Evolutionary conservation across 2,888 invertebrate species (phyloP).

Genomic region (Cordylochernes scorpioides): DNA sequence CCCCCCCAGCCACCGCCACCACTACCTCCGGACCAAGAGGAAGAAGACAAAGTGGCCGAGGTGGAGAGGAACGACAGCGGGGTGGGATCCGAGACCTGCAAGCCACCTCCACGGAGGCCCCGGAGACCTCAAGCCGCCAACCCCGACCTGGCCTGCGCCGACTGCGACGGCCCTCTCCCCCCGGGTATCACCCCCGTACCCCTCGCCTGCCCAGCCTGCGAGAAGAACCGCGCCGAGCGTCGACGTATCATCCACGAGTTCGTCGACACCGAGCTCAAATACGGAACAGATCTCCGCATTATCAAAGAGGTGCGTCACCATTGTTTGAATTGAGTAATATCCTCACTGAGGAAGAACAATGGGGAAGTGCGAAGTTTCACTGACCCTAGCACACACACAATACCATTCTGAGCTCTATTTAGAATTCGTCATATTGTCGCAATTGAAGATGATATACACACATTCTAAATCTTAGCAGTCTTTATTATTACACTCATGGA

Average conservation of each 20-base stretch:
- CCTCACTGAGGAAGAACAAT: no score
- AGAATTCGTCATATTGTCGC: no score
- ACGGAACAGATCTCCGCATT: conserved; percentile 69
- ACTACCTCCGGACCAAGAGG: neutral
- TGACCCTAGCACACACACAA: no score
- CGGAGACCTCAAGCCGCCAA: conserved; percentile 21
- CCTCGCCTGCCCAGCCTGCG: conserved; percentile 46
- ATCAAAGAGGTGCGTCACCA: conserved; percentile 40
- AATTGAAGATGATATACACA: no score
- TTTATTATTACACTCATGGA: no score
- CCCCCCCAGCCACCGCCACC: no score
- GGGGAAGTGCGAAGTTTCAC: no score
- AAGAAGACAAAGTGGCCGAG: conserved; percentile 27
- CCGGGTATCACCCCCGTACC: conserved; percentile 25
- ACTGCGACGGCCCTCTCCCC: conserved; percentile 55
- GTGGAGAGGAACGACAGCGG: conserved; percentile 76
- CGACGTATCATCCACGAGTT: conserved; percentile 84
- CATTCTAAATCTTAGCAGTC: no score
- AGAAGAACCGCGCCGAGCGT: conserved; percentile 58
- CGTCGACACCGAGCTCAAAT: conserved; percentile 82
- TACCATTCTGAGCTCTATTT: no score
- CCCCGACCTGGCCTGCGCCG: conserved; percentile 48
- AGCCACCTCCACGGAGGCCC: conserved; percentile 25
- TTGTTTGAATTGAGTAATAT: neutral
- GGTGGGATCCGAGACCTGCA: conserved; percentile 70